Evolutionary conservation across 2,888 invertebrate species (phyloP).

Genomic region (Diogma glabrata): DNA sequence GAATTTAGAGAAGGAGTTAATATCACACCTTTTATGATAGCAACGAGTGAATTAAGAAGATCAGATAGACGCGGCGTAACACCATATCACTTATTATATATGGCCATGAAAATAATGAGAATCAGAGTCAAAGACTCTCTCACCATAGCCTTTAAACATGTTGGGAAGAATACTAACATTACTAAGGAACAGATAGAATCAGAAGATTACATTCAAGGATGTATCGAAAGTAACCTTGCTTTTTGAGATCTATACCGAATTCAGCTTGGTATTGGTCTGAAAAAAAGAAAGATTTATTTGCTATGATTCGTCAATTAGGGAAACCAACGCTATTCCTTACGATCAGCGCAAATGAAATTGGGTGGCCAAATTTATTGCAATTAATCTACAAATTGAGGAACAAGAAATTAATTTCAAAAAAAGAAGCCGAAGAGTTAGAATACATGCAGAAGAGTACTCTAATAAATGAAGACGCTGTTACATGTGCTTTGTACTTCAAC

Average conservation of each 20-base stretch:
- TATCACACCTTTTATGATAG: slow-evolving; percentile 18
- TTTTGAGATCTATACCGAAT: slow-evolving; percentile 28
- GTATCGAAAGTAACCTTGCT: slow-evolving; percentile 22
- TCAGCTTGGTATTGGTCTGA: slow-evolving; percentile 23
- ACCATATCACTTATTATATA: slow-evolving; percentile 28
- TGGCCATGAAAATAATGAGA: slow-evolving; percentile 29
- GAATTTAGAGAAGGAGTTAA: slow-evolving; percentile 21
- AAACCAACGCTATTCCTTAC: neutral
- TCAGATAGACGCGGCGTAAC: slow-evolving; percentile 9
- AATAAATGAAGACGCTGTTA: slow-evolving; percentile 20
- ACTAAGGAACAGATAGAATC: slow-evolving; percentile 18
- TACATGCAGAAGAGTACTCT: slow-evolving; percentile 17
- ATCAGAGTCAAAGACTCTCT: slow-evolving; percentile 3
- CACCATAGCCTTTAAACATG: slow-evolving; percentile 19
- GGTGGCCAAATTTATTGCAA: slow-evolving; percentile 21
- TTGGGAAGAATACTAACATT: slow-evolving; percentile 11
- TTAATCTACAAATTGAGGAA: slow-evolving; percentile 25
- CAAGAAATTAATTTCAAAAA: slow-evolving; percentile 13
- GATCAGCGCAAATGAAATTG: neutral
- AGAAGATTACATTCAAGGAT: slow-evolving; percentile 7
- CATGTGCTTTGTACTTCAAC: slow-evolving; percentile 16
- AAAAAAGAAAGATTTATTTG: neutral
- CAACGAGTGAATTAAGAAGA: slow-evolving; percentile 21
- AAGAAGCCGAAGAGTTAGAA: slow-evolving; percentile 14
- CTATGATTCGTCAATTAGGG: slow-evolving; percentile 6